A percentile compares a stretch with the other conserved stretches of the same genome.
Evolutionary conservation across 2,888 invertebrate species (phyloP).

Genomic region (Opisthograptis luteolata): DNA sequence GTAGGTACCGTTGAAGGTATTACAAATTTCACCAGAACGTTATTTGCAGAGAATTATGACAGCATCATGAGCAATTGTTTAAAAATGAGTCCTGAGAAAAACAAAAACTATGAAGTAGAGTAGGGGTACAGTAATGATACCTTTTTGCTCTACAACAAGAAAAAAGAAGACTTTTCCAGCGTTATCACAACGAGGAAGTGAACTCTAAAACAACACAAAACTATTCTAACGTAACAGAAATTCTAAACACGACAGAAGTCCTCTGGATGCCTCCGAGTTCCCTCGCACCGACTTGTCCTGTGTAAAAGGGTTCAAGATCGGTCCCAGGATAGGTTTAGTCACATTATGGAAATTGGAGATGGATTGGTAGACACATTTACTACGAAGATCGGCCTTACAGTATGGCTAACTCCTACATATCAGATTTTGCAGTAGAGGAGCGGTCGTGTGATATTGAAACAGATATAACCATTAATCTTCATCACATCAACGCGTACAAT

Average conservation of each 20-base stretch:
- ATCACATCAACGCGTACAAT: slow-evolving; percentile 29
- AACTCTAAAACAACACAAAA: slow-evolving; percentile 51
- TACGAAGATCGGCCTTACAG: slow-evolving; percentile 28
- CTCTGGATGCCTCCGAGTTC: slow-evolving; percentile 54
- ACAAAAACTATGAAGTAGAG: slow-evolving; percentile 42
- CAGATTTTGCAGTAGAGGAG: neutral
- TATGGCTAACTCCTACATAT: neutral
- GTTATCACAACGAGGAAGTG: slow-evolving; percentile 38
- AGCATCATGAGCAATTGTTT: slow-evolving; percentile 37
- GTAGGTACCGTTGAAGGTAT: too few relatives aligned
- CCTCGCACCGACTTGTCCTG: slow-evolving; percentile 74
- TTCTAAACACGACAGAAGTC: slow-evolving; percentile 43
- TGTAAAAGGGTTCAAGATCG: slow-evolving; percentile 76
- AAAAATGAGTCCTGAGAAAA: slow-evolving; percentile 49
- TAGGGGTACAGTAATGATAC: slow-evolving; percentile 70
- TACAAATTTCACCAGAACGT: too few relatives aligned
- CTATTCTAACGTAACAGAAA: slow-evolving; percentile 50
- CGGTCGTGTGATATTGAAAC: neutral
- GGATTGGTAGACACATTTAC: slow-evolving; percentile 56
- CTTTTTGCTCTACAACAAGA: slow-evolving; percentile 54
- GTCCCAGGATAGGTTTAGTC: slow-evolving; percentile 54
- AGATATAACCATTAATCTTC: slow-evolving; percentile 15
- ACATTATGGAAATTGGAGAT: slow-evolving; percentile 49
- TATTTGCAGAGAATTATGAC: slow-evolving; percentile 48
- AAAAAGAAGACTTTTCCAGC: slow-evolving; percentile 42